Conservation (phyloP, 1,140 invertebrate genomes). For the Drosophila melanica region DNA sequence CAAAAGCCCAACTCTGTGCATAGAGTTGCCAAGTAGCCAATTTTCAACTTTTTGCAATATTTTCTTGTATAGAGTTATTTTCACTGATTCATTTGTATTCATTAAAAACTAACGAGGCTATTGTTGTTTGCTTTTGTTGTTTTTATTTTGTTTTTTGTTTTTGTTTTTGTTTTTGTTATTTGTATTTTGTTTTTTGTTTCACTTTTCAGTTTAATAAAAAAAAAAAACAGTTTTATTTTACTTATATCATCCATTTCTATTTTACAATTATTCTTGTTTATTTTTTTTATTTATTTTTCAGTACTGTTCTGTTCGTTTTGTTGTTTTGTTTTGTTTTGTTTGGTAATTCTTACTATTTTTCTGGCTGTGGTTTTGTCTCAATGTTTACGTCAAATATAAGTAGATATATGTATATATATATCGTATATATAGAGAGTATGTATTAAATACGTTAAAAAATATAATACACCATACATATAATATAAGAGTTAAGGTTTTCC, state of each 20-base stretch:
- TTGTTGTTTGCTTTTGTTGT: constrained; percentile 57
- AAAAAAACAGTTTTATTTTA: constrained; percentile 42
- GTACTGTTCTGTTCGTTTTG: constrained; percentile 33
- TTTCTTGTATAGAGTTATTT: constrained; percentile 48
- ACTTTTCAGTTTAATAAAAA: constrained; percentile 50
- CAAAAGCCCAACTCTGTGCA: constrained; percentile 9
- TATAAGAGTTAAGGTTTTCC: constrained; percentile 73
- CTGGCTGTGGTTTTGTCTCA: constrained; percentile 51
- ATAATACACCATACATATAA: constrained; percentile 83
- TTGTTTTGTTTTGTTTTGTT: constrained; percentile 18
- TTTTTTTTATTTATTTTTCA: constrained; percentile 40
- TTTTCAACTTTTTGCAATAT: constrained; percentile 61
- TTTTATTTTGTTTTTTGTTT: no score
- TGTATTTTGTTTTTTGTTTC: constrained; percentile 24
- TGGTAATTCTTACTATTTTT: constrained; percentile 45
- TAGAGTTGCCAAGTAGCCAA: constrained; percentile 22
- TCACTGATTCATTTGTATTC: constrained; percentile 50
- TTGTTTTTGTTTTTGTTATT: constrained; percentile 24
- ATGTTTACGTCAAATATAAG: constrained; percentile 70
- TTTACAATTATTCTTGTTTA: constrained; percentile 46
- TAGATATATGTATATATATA: constrained; percentile 64
- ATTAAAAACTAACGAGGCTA: constrained; percentile 76
- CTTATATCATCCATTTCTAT: constrained; percentile 37
- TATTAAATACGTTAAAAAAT: constrained; percentile 80
- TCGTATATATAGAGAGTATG: constrained; percentile 65